Evolutionary conservation across 2,797 vertebrate species (phyloP), one percentile per base, ranked within the genome.

Genomic region (Capromys pilorides): DNA sequence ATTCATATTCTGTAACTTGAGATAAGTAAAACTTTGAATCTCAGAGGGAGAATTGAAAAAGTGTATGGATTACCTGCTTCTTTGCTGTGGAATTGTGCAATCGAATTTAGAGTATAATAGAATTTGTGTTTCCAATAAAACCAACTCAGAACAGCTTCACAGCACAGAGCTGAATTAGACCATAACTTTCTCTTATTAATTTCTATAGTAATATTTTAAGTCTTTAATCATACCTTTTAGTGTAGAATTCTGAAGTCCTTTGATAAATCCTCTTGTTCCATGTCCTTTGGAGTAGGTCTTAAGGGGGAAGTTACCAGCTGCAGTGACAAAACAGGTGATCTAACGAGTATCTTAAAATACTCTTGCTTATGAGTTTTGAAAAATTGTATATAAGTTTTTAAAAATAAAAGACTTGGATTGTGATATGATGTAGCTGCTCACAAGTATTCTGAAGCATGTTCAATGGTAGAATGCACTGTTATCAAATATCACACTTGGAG

Each of bases 111-210:
- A 97, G 80, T 96, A 93, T 96, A 97, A 97, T 94, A 94, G 95
- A 96, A 93, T 96, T 96, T 94, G 91, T 93, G 89, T 96, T 94
- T 96, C 95, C 81, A 95, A 54, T 95, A 95, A 97, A 97, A 80
- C 78, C 57, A 85, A 61, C 54, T 91, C 81, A 94, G 95, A 94
- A 79, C 41, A 86, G 91, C 92, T 96, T 96, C 82, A 69, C 85
- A 90, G 93, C 62, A 80, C 61, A 90, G 93, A 94, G 94, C 71
- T 93, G 91, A 95, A 97, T 97, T 97, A 96, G 89, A 89, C 91
- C 51, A 71, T 31, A 61, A 54, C 61, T 95, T 36, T 81, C 28
- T 94, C 41, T 95, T 39, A n/a, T 66, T 93, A 93, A 90, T 92
- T 96, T 84, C 71, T 9, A 19, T 91, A 39, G n/a, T 61, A 96